Conservation (phyloP, 1,140 invertebrate genomes). For the Oscheius sp. region DNA sequence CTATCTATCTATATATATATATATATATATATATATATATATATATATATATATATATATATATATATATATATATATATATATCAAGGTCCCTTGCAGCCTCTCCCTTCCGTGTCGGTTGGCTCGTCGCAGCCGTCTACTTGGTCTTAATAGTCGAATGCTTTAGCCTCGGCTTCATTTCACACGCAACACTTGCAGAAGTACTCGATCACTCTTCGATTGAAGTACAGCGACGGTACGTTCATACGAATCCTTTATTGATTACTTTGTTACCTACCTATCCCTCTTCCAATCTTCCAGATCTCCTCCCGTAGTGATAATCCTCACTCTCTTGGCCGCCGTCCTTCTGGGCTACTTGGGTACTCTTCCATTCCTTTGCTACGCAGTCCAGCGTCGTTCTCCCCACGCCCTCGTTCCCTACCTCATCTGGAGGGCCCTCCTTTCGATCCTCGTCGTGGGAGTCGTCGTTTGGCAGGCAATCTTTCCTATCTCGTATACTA, state of each 20-base stretch:
- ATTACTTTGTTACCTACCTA: no score
- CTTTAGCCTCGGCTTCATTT: conserved; percentile 2
- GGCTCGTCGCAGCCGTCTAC: background rate
- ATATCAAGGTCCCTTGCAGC: no score
- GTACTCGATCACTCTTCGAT: background rate
- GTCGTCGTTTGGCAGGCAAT: background rate
- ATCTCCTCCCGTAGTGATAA: background rate
- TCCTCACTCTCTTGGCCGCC: background rate
- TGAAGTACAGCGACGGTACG: background rate
- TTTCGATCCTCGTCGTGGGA: background rate
- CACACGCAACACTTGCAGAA: background rate
- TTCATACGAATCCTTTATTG: background rate
- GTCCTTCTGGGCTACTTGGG: background rate
- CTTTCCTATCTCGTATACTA: background rate
- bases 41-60: no score
- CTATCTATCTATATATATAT: no score
- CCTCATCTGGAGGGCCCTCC: background rate
- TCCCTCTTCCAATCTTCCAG: background rate
- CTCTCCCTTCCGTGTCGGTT: background rate
- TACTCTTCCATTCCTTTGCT: background rate
- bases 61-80: no score
- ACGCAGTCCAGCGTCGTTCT: background rate
- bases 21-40: background rate
- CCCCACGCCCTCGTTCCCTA: background rate
- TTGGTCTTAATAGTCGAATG: background rate